Percentiles rank a stretch among this genome's conserved stretches.
phyloP scores from a whole-genome alignment of 2,888 invertebrate genomes.

The Ophion ventricosus region DNA sequence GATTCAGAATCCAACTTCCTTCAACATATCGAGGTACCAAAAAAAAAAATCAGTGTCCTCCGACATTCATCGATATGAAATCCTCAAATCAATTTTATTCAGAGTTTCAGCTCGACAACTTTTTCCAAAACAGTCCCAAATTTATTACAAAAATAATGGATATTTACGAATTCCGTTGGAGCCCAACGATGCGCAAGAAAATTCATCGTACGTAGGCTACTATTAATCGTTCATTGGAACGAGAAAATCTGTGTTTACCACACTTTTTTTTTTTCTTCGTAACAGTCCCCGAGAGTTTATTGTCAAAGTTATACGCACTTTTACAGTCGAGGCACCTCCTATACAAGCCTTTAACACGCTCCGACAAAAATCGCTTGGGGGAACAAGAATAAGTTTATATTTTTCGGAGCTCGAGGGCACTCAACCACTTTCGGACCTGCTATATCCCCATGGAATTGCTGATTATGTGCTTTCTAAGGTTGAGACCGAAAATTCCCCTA shows the following conservation, averaged over 20 bases:
- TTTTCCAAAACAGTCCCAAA: too few species aligned
- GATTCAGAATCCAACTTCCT: too few species aligned
- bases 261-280: background rate
- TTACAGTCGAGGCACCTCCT: background rate
- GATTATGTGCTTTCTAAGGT: conserved; percentile 27
- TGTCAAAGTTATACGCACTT: background rate
- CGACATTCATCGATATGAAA: too few species aligned
- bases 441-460: conserved; percentile 16
- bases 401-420: background rate
- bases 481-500: conserved; percentile 21
- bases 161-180: too few species aligned
- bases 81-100: too few species aligned
- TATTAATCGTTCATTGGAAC: background rate
- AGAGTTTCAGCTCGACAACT: too few species aligned
- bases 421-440: conserved; percentile 23
- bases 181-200: too few species aligned
- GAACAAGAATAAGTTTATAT: background rate
- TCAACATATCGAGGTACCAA: too few species aligned
- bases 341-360: background rate
- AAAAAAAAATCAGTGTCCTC: too few species aligned
- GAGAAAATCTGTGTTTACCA: background rate
- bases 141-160: too few species aligned
- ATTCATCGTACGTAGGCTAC: too few species aligned
- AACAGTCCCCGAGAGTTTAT: background rate
- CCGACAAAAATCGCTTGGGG: background rate